Percentiles rank a stretch among this genome's conserved stretches.
phyloP scores from a whole-genome alignment of 2,888 invertebrate species.

The Abrostola tripartita region DNA sequence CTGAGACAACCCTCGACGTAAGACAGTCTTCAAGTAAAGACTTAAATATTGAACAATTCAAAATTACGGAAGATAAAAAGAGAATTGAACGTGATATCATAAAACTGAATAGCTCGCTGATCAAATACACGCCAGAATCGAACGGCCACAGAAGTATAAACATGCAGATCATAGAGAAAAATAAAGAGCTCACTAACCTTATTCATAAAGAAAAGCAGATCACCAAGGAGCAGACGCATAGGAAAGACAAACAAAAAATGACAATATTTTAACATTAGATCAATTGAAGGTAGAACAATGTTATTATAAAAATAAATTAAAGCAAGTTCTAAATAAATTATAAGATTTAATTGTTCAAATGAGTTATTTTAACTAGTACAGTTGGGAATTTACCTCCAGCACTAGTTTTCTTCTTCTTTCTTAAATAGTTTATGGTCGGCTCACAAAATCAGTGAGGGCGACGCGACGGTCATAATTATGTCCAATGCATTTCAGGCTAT shows the following conservation, averaged over 20 bases:
- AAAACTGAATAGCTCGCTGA: conserved; percentile 90
- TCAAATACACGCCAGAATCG: conserved; percentile 89
- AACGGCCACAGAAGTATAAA: conserved; percentile 89
- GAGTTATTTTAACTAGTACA: not conserved
- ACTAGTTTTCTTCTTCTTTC: too few species aligned
- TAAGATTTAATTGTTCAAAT: conserved; percentile 4
- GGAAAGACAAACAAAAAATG: conserved; percentile 93
- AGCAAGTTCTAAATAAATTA: conserved; percentile 30
- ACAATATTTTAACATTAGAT: conserved; percentile 90
- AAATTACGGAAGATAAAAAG: conserved; percentile 91
- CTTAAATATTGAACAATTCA: conserved; percentile 92
- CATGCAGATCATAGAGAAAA: conserved; percentile 89
- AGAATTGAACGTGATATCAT: conserved; percentile 90
- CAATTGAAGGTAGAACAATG: conserved; percentile 5
- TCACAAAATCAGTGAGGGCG: too few species aligned
- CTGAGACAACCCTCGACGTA: conserved; percentile 67
- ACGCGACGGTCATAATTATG: too few species aligned
- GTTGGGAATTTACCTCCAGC: not conserved
- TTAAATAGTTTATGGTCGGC: too few species aligned
- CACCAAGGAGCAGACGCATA: conserved; percentile 90
- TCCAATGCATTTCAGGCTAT: too few species aligned
- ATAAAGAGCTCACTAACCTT: conserved; percentile 89
- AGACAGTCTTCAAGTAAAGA: conserved; percentile 89
- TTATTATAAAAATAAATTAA: conserved; percentile 28
- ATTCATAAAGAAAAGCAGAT: conserved; percentile 90